Evolutionary conservation across 2,888 invertebrate species (phyloP).

Genomic region (Pegoplata infirma): DNA sequence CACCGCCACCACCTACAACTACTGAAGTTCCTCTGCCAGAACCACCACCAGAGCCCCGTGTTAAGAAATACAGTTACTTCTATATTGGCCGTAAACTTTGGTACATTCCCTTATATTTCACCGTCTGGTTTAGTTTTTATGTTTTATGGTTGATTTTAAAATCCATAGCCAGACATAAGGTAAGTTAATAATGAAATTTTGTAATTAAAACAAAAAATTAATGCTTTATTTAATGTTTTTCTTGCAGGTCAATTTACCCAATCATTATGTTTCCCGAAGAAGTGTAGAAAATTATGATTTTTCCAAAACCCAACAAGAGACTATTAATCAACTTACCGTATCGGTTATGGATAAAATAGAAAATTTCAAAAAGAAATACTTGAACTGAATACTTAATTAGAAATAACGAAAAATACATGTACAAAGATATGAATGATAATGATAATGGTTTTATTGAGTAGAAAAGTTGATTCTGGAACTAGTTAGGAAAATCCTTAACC

Average conservation of each 20-base stretch:
- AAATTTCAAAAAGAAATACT: constrained; percentile 72
- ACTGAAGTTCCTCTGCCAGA: constrained; percentile 72
- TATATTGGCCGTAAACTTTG: constrained; percentile 84
- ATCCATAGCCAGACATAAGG: constrained; percentile 84
- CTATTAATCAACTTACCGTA: constrained; percentile 74
- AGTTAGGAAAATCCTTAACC: too few relatives aligned
- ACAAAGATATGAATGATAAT: constrained; percentile 22
- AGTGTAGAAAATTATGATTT: constrained; percentile 66
- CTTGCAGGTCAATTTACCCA: constrained; percentile 76
- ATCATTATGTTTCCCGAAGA: constrained; percentile 74
- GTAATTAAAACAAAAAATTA: not conserved
- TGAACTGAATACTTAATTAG: not conserved
- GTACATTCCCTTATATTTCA: constrained; percentile 86
- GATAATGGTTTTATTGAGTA: not conserved
- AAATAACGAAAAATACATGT: constrained; percentile 14
- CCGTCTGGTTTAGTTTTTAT: constrained; percentile 82
- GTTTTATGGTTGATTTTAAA: constrained; percentile 83
- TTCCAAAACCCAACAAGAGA: constrained; percentile 66
- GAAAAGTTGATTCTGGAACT: too few relatives aligned
- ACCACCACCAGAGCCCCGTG: constrained; percentile 76
- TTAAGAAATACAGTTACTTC: constrained; percentile 83
- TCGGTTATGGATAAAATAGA: constrained; percentile 76
- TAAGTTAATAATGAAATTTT: constrained; percentile 67
- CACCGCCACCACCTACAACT: constrained; percentile 68
- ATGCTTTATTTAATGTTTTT: not conserved